phyloP scores from a whole-genome alignment of 2,888 invertebrate species.

The Meloe dianella region DNA sequence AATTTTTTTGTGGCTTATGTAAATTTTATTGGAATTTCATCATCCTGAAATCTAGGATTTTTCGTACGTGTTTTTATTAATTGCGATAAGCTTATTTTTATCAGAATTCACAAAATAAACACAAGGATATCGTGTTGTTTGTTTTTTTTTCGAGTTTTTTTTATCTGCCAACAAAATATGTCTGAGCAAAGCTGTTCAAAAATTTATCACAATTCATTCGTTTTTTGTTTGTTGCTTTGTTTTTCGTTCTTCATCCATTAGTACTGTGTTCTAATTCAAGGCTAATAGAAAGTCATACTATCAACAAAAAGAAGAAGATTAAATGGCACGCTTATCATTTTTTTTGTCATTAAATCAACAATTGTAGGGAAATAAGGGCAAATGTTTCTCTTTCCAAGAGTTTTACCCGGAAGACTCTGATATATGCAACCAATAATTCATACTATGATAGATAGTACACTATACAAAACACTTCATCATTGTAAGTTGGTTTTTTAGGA shows the following conservation, averaged over 20 bases:
- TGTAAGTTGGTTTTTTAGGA: neutral
- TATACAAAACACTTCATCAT: neutral
- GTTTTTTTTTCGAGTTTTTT: too few species aligned
- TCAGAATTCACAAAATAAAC: constrained; percentile 24
- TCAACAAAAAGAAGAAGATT: too few species aligned
- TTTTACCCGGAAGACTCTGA: too few species aligned
- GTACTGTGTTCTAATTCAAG: neutral
- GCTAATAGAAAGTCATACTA: neutral
- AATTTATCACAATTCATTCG: neutral
- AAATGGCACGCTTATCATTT: too few species aligned
- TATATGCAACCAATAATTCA: constrained; percentile 6
- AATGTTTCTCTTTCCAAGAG: too few species aligned
- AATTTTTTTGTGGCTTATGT: constrained; percentile 24
- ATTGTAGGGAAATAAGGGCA: too few species aligned
- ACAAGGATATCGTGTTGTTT: neutral
- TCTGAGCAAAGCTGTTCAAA: neutral
- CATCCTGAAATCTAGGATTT: constrained; percentile 31
- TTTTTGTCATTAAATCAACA: too few species aligned
- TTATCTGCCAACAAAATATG: neutral
- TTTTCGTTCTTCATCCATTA: too few species aligned
- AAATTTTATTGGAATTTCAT: constrained; percentile 25
- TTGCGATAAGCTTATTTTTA: constrained; percentile 27
- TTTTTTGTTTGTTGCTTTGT: neutral
- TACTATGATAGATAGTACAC: too few species aligned
- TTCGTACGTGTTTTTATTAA: neutral